A percentile compares a stretch with the other conserved stretches of the same genome.
Evolutionary conservation across 2,888 invertebrate species (phyloP).

Genomic region (Chrysopilus asiliformis): DNA sequence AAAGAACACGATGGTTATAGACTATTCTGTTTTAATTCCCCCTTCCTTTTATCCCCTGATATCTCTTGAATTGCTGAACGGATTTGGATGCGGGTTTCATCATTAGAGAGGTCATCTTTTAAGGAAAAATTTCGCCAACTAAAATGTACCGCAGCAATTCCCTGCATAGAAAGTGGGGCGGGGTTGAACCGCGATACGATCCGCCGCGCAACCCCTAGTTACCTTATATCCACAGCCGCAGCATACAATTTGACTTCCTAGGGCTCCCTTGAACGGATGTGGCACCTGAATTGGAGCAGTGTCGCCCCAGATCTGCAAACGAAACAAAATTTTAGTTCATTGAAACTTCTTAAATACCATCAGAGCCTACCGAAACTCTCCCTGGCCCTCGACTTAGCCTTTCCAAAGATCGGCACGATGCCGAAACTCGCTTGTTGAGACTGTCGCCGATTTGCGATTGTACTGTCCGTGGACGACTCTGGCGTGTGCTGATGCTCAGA

Average conservation of each 20-base stretch:
- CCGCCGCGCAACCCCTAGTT: conserved; percentile 4
- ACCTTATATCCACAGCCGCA: conserved; percentile 58
- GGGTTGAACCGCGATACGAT: no score
- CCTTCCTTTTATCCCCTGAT: no score
- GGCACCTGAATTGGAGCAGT: conserved; percentile 39
- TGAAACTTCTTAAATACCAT: not conserved
- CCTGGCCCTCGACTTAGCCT: conserved; percentile 35
- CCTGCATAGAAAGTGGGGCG: no score
- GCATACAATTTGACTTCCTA: conserved; percentile 65
- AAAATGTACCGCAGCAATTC: no score
- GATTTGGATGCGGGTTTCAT: no score
- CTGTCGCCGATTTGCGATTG: conserved; percentile 19
- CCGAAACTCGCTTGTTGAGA: conserved; percentile 29
- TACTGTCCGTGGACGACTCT: conserved; percentile 26
- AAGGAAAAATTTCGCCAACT: no score
- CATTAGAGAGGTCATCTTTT: no score
- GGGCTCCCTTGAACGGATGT: conserved; percentile 60
- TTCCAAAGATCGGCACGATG: conserved; percentile 41
- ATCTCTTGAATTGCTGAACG: no score
- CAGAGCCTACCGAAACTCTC: conserved; percentile 28
- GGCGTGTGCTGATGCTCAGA: conserved; percentile 19
- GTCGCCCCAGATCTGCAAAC: conserved; percentile 29
- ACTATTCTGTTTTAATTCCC: no score
- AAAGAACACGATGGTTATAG: no score
- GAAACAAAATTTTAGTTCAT: not conserved